Conservation (phyloP, 1,140 invertebrate genomes). For the Neocloeon triangulifer region DNA sequence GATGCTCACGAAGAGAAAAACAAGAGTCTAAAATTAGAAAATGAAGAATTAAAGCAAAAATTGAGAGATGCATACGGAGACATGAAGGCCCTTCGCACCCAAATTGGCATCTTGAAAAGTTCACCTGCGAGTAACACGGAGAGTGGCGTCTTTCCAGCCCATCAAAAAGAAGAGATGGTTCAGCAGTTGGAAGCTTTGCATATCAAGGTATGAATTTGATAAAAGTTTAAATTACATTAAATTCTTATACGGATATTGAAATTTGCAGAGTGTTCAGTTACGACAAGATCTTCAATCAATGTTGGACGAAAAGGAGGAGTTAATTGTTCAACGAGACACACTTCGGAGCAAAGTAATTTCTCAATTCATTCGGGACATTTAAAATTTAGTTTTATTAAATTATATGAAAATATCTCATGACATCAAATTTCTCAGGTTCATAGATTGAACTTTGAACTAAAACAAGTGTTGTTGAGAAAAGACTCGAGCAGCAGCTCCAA, state of each 20-base stretch:
- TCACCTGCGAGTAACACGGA: constrained; percentile 6
- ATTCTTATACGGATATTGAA: constrained; percentile 1
- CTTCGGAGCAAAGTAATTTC: constrained; percentile 68
- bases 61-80: constrained; percentile 46
- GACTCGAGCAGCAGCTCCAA: constrained; percentile 17
- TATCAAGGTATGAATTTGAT: constrained; percentile 24
- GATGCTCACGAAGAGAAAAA: constrained; percentile 45
- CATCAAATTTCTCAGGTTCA: no score
- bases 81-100: constrained; percentile 22
- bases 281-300: constrained; percentile 49
- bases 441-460: constrained; percentile 56
- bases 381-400: no score
- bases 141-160: constrained; percentile 18
- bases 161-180: constrained; percentile 40
- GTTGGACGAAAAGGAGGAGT: constrained; percentile 69
- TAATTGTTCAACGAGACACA: constrained; percentile 57
- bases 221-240: constrained; percentile 2
- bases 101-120: not conserved
- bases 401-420: no score
- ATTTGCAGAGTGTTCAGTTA: constrained; percentile 31
- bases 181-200: constrained; percentile 40
- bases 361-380: no score
- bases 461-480: constrained; percentile 42
- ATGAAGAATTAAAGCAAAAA: constrained; percentile 42
- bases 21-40: constrained; percentile 38